These are phyloP conservation scores for Papilio polytes DNA, from an alignment of 1,140 invertebrate species.

Conservation along the genomic window DNA sequence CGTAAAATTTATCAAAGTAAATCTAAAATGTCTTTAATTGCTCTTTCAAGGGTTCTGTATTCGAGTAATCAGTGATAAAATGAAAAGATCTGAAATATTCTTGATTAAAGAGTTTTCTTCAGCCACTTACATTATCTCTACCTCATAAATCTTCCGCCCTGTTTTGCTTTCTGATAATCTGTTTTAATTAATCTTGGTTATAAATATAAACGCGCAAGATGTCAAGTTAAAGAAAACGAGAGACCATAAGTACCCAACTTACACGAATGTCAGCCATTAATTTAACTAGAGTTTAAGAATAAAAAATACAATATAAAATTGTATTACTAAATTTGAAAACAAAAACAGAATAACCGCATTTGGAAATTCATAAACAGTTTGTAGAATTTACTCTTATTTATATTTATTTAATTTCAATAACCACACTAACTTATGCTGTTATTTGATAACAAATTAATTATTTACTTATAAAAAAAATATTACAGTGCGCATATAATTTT, in stretches of 20 bases:
- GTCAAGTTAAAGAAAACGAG: not conserved
- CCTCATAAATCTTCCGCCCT: slow-evolving; percentile 9
- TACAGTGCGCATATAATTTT: too few species aligned
- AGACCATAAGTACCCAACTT: not conserved
- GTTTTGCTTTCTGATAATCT: slow-evolving; percentile 18
- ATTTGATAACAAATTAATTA: too few species aligned
- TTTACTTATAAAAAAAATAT: too few species aligned
- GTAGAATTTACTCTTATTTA: not conserved
- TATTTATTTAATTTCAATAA: not conserved
- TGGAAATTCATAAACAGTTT: not conserved
- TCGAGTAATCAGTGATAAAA: slow-evolving; percentile 22
- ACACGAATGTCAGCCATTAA: not conserved
- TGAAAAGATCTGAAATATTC: slow-evolving; percentile 12
- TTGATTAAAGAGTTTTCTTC: slow-evolving; percentile 18
- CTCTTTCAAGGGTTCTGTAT: slow-evolving; percentile 5
- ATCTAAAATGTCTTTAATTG: slow-evolving; percentile 20
- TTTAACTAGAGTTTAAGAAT: not conserved
- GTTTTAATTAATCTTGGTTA: slow-evolving; percentile 16
- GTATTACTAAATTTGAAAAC: too few species aligned
- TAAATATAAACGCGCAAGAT: slow-evolving; percentile 23
- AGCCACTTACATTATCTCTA: slow-evolving; percentile 7
- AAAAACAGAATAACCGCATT: not conserved
- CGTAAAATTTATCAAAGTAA: slow-evolving; percentile 22
- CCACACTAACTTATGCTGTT: not conserved
- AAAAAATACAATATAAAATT: not conserved